Conservation (phyloP, 2,113 vertebrate species). For the Stictonetta naevosa region DNA sequence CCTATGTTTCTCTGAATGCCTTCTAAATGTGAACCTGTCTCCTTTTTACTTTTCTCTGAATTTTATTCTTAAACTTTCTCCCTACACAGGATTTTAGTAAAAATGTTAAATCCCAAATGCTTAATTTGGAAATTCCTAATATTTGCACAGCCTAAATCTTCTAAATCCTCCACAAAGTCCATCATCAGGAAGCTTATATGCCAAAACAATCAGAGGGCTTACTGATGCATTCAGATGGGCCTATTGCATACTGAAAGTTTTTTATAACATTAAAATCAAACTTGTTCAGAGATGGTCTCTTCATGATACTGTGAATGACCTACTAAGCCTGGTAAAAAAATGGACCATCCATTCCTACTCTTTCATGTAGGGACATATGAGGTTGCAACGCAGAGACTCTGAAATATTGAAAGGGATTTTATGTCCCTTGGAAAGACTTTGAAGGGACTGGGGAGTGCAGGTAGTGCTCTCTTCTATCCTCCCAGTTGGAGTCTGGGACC, state of each 20-base stretch:
- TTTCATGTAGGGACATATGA: too few species aligned
- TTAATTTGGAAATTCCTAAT: not conserved
- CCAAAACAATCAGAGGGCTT: not conserved
- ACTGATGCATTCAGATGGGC: not conserved
- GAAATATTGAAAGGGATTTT: too few species aligned
- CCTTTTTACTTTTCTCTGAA: not conserved
- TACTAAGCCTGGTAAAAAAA: too few species aligned
- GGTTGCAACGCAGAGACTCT: too few species aligned
- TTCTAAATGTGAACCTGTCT: not conserved
- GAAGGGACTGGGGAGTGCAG: too few species aligned
- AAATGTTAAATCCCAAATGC: not conserved
- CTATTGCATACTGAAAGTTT: not conserved
- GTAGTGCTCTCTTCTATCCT: too few species aligned
- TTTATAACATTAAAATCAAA: not conserved
- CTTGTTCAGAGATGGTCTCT: not conserved
- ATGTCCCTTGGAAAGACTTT: too few species aligned
- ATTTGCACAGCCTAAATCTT: not conserved
- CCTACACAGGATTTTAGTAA: not conserved
- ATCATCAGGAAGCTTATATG: not conserved
- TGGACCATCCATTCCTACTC: too few species aligned
- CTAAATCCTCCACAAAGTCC: not conserved
- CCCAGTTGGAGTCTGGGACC: too few species aligned
- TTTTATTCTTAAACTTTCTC: not conserved
- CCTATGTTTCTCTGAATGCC: not conserved
- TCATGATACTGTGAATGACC: too few species aligned